Base-by-base conservation (phyloP, 2,797 vertebrate species). In the Oryzias sinensis region DNA sequence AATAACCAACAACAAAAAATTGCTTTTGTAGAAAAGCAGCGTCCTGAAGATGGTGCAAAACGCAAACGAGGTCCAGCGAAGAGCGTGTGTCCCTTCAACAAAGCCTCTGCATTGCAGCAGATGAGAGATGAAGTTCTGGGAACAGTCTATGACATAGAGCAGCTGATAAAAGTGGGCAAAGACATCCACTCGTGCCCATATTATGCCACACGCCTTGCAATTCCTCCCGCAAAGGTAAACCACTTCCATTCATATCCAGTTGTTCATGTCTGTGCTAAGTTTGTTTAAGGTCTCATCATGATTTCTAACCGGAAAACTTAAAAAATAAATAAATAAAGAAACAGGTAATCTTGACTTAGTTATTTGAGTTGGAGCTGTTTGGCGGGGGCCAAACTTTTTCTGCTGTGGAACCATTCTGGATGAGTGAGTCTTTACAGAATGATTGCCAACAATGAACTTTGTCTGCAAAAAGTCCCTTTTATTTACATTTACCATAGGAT, bases 201-300 rank as follows among this genome's bases (percentile, higher is more conserved):
- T 62, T 99, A 98, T 0, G 89, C 93, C 74, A 92, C 95, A 45
- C 93, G 95, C 22, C 90, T 93, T 0, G 89, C 96, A 37, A 84
- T 98, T 59, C 94, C 96, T 20, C 88, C 94, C 52, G 95, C 97
- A 61, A 95, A 98, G 94, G 97, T 97, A 65, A 51, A 5, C 16
- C 25, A 18, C 24, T 9, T 24, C 4, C 25, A 42, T 22, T 42
- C 22, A 53, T 13, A 1, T 22, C 0, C 9, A 1, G 20, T 53
- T 53, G 5, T 1, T 18, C 17, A 5, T 44, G n/a, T 7, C 14
- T 50, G 15, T 56, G 11, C 20, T 54, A 14, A 1, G 0, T 5
- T 6, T 6, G 6, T 14, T 37, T 13, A 16, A 24, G 6, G 1
- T 22, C 20, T 22, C 4, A 2, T n/a, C 14, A 24, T 43, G 6